Percentiles rank a stretch among this genome's conserved stretches.
Conservation (phyloP, 53 echinoderm and acorn worm species). For the Echinometra lucunter region DNA sequence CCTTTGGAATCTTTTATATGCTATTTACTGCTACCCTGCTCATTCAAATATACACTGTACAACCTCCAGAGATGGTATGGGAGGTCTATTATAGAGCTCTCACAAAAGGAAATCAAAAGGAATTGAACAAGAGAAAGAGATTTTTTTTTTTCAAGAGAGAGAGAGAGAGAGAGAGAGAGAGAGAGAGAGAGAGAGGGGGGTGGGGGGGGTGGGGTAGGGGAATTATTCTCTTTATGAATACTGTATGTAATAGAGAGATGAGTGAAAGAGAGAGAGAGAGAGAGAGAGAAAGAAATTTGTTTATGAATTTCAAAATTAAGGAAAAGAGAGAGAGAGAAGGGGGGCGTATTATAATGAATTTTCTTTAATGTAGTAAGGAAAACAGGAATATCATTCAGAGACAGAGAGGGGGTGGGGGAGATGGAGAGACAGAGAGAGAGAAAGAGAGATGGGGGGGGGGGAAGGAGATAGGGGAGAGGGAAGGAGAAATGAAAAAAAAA, state of each 20-base stretch:
- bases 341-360: too few species aligned
- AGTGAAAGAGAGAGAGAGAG: not conserved
- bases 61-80: not conserved
- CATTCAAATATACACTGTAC: slow-evolving; percentile 2
- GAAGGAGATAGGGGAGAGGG: too few species aligned
- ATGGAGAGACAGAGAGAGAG: not conserved
- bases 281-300: not conserved
- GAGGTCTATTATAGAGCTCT: not conserved
- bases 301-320: too few species aligned
- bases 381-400: too few species aligned
- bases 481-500: too few species aligned
- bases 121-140: not conserved
- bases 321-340: not conserved
- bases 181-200: not conserved
- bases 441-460: not conserved
- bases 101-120: not conserved
- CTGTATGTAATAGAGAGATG: not conserved
- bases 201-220: not conserved
- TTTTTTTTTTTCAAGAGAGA: not conserved
- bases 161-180: not conserved
- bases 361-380: not conserved
- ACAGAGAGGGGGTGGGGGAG: too few species aligned
- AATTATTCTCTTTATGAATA: too few species aligned
- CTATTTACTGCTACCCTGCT: not conserved
- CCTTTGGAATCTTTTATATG: not conserved